A percentile compares a stretch with the other conserved stretches of the same genome.
These are phyloP conservation scores for Argentina silus DNA, from an alignment of 2,797 vertebrate species.

Conservation along the genomic window DNA sequence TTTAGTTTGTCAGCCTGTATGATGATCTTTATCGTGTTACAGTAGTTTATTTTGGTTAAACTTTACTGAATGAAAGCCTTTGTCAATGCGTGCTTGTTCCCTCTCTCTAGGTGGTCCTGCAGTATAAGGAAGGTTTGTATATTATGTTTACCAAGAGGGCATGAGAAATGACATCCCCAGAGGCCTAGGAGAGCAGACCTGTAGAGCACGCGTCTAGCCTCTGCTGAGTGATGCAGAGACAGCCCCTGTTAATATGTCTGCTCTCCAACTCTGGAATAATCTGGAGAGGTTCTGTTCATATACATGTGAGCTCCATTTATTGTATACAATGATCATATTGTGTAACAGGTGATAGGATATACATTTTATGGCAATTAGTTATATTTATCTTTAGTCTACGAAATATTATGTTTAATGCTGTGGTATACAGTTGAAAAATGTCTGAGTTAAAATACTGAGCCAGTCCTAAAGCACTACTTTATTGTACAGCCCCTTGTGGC, in stretches of 20 bases:
- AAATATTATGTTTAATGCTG: no score
- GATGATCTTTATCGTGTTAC: constrained; percentile 55
- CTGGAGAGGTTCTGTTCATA: constrained; percentile 45
- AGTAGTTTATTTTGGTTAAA: constrained; percentile 72
- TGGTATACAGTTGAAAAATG: no score
- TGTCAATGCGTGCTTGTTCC: constrained; percentile 49
- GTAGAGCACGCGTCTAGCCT: constrained; percentile 25
- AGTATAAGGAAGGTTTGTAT: constrained; percentile 41
- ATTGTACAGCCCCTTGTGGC: background rate
- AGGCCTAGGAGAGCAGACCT: constrained; percentile 32
- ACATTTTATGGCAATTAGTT: no score
- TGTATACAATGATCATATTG: no score
- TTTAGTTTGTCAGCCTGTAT: constrained; percentile 29
- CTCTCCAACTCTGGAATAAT: constrained; percentile 23
- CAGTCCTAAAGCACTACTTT: constrained; percentile 22
- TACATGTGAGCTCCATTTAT: background rate
- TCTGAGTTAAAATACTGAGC: constrained; percentile 21
- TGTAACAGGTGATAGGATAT: no score
- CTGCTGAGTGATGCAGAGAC: constrained; percentile 33
- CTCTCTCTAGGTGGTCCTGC: constrained; percentile 60
- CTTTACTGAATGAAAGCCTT: constrained; percentile 62
- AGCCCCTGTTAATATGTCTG: constrained; percentile 45
- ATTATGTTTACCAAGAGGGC: constrained; percentile 63
- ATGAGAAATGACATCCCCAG: constrained; percentile 60
- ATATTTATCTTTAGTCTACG: no score